These are phyloP conservation scores for Zaprionus nigranus DNA, from an alignment of 1,140 invertebrate species.

Conservation along the genomic window DNA sequence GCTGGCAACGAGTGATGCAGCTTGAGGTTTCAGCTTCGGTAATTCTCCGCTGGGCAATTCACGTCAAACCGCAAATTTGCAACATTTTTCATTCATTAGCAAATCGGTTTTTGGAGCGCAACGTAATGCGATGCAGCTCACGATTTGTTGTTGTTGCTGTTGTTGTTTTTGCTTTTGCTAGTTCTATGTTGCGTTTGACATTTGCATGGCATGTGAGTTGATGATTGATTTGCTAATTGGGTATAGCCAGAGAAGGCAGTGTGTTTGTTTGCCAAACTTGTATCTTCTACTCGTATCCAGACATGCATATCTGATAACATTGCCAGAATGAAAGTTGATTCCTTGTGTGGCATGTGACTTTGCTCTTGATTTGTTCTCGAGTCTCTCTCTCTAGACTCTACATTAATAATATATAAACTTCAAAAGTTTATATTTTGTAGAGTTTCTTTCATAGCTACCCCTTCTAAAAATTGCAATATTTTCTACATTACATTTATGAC, in stretches of 20 bases:
- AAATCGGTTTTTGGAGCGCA: constrained; percentile 33
- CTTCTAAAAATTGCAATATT: too few relatives aligned
- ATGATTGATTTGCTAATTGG: neutral
- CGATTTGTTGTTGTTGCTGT: neutral
- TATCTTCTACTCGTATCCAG: neutral
- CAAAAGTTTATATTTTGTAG: too few relatives aligned
- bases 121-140: constrained; percentile 26
- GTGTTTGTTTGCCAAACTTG: neutral
- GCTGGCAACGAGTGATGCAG: neutral
- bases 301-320: too few relatives aligned
- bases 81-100: constrained; percentile 64
- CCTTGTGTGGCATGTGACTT: too few relatives aligned
- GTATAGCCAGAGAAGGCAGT: neutral
- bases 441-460: too few relatives aligned
- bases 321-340: too few relatives aligned
- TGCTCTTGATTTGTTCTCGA: too few relatives aligned
- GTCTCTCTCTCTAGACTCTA: too few relatives aligned
- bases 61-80: constrained; percentile 19
- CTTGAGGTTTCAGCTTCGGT: neutral
- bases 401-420: too few relatives aligned
- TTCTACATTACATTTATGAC: too few relatives aligned
- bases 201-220: neutral
- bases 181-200: constrained; percentile 2
- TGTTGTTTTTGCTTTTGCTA: neutral
- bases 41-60: constrained; percentile 4